These are phyloP conservation scores for Perognathus longimembris DNA, from an alignment of 2,113 vertebrate species.

Conservation along the genomic window DNA sequence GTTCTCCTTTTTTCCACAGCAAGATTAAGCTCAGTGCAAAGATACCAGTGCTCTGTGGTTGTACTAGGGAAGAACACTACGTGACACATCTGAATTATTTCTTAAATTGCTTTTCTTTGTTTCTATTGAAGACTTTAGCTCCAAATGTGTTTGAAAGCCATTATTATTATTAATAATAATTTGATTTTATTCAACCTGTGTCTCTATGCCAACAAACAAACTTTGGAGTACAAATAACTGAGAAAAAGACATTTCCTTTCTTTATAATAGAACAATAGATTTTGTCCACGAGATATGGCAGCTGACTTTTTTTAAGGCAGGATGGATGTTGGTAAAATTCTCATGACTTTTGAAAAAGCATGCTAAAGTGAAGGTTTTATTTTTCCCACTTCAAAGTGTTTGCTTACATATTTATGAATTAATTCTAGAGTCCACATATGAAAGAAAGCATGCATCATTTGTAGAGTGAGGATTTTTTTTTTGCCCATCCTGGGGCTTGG, in stretches of 20 bases:
- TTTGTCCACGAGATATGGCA: conserved; percentile 50
- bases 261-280: conserved; percentile 17
- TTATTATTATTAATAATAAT: conserved; percentile 56
- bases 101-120: neutral
- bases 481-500: too few relatives aligned
- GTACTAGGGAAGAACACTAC: neutral
- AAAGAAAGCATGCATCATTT: too few relatives aligned
- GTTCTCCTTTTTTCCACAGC: neutral
- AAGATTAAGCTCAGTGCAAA: neutral
- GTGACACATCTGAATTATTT: conserved; percentile 42
- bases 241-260: conserved; percentile 8
- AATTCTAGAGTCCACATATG: too few relatives aligned
- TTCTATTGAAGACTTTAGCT: conserved; percentile 53
- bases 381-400: too few relatives aligned
- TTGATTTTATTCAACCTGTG: conserved; percentile 51
- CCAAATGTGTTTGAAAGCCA: conserved; percentile 50
- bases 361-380: neutral
- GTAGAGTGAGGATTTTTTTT: neutral
- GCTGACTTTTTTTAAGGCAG: conserved; percentile 28
- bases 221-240: conserved; percentile 34
- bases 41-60: neutral
- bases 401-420: too few relatives aligned
- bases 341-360: neutral
- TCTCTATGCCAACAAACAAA: conserved; percentile 56
- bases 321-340: neutral